Evolutionary conservation across 1,140 invertebrate species (phyloP).

Genomic region (Drosophila tristis): DNA sequence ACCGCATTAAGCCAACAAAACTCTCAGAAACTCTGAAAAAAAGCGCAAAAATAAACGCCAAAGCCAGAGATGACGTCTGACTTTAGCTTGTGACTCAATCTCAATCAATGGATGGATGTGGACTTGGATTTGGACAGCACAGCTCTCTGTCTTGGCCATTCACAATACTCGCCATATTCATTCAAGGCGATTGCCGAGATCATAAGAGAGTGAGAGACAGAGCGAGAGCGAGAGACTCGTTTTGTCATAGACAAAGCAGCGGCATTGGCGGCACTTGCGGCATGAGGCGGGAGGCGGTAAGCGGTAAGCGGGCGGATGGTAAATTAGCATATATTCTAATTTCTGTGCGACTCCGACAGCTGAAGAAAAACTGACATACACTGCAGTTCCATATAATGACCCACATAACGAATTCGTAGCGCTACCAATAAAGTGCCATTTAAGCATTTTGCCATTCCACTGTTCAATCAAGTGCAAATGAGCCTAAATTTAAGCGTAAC

Average conservation of each 20-base stretch:
- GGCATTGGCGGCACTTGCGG: constrained; percentile 10
- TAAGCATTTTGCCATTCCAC: constrained; percentile 56
- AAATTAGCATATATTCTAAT: constrained; percentile 81
- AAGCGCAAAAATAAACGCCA: constrained; percentile 30
- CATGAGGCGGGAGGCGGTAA: no score
- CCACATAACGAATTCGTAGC: constrained; percentile 44
- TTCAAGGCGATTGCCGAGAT: constrained; percentile 54
- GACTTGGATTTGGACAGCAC: constrained; percentile 44
- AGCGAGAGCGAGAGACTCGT: constrained; percentile 6
- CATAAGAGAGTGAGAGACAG: no score
- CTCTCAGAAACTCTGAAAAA: constrained; percentile 3
- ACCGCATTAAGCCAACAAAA: constrained; percentile 27
- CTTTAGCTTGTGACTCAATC: constrained; percentile 36
- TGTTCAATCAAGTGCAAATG: constrained; percentile 66
- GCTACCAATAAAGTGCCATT: constrained; percentile 63
- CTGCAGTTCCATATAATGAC: constrained; percentile 62
- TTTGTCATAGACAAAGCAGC: constrained; percentile 46
- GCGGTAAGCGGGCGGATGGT: constrained; percentile 29
- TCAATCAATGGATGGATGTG: constrained; percentile 1
- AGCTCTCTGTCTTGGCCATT: constrained; percentile 40
- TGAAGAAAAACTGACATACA: constrained; percentile 13
- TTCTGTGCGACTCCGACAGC: constrained; percentile 37
- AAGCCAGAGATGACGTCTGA: constrained; percentile 65
- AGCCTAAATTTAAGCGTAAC: constrained; percentile 55
- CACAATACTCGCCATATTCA: constrained; percentile 49